Evolutionary conservation across 1,140 invertebrate genomes (phyloP).

Genomic region (Harpegnathos saltator): DNA sequence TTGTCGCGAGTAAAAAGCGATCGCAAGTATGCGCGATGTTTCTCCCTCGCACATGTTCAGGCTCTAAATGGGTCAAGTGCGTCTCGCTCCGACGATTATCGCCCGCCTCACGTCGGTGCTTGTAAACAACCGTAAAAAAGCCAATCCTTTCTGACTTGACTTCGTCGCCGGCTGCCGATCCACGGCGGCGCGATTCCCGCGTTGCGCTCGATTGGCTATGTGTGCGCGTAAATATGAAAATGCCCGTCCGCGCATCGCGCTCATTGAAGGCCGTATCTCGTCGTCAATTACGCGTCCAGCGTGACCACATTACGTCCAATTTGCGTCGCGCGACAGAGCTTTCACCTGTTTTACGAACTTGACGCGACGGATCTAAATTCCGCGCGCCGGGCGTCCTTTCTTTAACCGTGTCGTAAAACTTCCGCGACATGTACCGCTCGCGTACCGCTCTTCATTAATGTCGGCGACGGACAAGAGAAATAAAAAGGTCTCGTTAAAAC

Average conservation of each 20-base stretch:
- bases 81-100: slow-evolving; percentile 32
- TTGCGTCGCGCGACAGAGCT: not conserved
- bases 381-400: not conserved
- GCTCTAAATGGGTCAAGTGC: slow-evolving; percentile 32
- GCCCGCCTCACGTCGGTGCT: not conserved
- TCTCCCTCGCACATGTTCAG: slow-evolving; percentile 2
- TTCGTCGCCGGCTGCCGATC: slow-evolving; percentile 6
- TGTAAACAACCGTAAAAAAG: not conserved
- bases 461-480: not conserved
- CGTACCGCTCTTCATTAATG: not conserved
- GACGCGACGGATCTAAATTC: not conserved
- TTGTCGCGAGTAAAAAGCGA: no score
- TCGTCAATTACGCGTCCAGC: slow-evolving; percentile 12
- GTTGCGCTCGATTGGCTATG: slow-evolving; percentile 1
- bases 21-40: not conserved
- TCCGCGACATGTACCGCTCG: not conserved
- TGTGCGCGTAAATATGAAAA: slow-evolving; percentile 33
- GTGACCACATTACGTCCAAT: not conserved
- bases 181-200: slow-evolving; percentile 18
- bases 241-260: not conserved
- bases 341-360: slow-evolving; percentile 4
- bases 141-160: not conserved
- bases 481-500: not conserved
- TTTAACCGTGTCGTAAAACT: not conserved
- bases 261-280: slow-evolving; percentile 25